Percentiles rank a stretch among this genome's conserved stretches.
phyloP scores from a whole-genome alignment of 1,140 invertebrate genomes.

The Pachyrhynchus sulphureomaculatus region DNA sequence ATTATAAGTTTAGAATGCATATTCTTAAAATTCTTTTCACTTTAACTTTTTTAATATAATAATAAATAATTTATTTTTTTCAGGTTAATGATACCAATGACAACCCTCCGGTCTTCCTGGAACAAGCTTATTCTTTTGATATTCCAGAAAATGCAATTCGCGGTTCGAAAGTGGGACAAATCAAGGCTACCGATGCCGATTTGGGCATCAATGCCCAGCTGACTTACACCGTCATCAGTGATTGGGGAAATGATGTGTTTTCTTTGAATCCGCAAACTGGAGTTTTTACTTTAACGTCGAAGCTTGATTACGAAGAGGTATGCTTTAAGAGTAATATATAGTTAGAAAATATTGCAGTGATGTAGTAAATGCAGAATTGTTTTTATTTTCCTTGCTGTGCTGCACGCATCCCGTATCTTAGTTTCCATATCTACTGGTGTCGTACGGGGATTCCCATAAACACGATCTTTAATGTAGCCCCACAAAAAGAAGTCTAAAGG shows the following conservation, averaged over 20 bases:
- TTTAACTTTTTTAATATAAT: too few species aligned
- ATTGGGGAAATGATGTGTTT: constrained; percentile 94
- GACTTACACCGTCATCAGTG: constrained; percentile 84
- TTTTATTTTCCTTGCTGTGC: too few species aligned
- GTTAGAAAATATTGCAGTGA: too few species aligned
- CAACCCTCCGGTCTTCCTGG: constrained; percentile 86
- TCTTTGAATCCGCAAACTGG: constrained; percentile 87
- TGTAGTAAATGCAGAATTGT: too few species aligned
- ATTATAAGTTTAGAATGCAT: too few species aligned
- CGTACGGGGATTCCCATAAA: too few species aligned
- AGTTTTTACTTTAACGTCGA: constrained; percentile 83
- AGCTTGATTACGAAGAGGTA: constrained; percentile 92
- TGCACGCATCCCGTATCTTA: too few species aligned
- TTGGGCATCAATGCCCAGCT: constrained; percentile 83
- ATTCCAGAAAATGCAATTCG: constrained; percentile 81
- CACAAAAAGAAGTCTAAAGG: too few species aligned
- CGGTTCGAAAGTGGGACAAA: constrained; percentile 77
- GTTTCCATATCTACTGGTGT: too few species aligned
- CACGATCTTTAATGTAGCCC: too few species aligned
- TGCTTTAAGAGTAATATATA: constrained; percentile 42
- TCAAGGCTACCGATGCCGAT: constrained; percentile 82
- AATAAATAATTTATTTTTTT: constrained; percentile 40
- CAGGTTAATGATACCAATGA: constrained; percentile 93
- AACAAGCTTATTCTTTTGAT: constrained; percentile 84
- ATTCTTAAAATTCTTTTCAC: too few species aligned